Percentiles rank a stretch among this genome's conserved stretches.
phyloP scores from a whole-genome alignment of 2,797 vertebrate species.

The Anguilla obscura region DNA sequence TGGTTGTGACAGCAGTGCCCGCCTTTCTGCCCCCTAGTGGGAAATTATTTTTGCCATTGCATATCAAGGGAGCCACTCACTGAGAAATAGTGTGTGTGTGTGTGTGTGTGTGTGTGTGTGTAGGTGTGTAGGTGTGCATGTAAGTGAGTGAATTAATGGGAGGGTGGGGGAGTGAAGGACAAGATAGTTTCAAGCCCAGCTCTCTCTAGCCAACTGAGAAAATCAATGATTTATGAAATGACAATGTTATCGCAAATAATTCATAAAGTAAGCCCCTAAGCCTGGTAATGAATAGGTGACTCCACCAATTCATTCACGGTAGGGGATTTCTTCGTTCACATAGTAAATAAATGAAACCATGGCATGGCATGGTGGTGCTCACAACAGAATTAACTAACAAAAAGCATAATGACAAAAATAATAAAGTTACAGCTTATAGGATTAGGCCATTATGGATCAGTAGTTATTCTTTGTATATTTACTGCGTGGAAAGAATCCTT shows the following conservation, averaged over 20 bases:
- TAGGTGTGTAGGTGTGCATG: too few relatives aligned
- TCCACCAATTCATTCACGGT: neutral
- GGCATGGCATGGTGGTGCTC: neutral
- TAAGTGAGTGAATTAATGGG: neutral
- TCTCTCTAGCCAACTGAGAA: neutral
- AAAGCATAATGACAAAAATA: neutral
- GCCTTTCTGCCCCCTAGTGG: neutral
- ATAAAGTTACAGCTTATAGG: neutral
- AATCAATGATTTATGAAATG: neutral
- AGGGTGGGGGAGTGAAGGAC: neutral
- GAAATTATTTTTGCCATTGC: neutral
- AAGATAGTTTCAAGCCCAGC: neutral
- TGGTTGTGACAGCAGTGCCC: neutral
- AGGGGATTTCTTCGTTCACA: neutral
- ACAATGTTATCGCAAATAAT: neutral
- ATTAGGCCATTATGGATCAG: neutral
- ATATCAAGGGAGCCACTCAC: neutral
- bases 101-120: neutral
- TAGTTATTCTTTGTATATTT: neutral
- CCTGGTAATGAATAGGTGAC: neutral
- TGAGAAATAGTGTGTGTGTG: constrained; percentile 5
- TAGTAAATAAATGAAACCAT: neutral
- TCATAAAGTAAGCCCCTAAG: neutral
- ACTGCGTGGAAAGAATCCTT: neutral
- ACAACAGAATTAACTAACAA: neutral